Base-by-base conservation (phyloP, 2,888 invertebrate species). In the Agrochola circellaris region DNA sequence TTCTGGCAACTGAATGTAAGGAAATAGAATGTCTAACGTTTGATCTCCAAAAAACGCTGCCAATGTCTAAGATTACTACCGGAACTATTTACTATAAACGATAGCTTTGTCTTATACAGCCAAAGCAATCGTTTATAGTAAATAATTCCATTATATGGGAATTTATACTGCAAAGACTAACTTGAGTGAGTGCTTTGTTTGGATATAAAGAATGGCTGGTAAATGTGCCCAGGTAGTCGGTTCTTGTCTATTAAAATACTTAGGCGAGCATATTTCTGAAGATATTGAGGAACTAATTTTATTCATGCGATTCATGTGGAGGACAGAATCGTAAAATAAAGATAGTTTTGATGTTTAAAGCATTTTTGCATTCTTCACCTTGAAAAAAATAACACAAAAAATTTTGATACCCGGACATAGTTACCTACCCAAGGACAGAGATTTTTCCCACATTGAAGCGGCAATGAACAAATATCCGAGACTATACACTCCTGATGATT, bases 241-340 rank as follows among this genome's bases (percentile, higher is more conserved):
- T 7, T 64, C 17, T 48, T 48, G 75, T 75, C 75, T 75, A 75
- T 75, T 70, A 75, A 75, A 75, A 75, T 76, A 76, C 64, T 75
- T 76, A 79, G 68, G 72, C 62, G 51, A 68, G 75, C 74, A 78
- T 76, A 76, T 78, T 72, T 76, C 70, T 67, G 73, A 74, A 65
- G 67, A 77, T 66, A 71, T 79, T 20, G 62, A 77, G 67, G 48
- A 76, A 54, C 65, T 83, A 26, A 76, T 81, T 68, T 68, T 78
- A 80, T 48, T 17, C n/a, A 20, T 20, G 48, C 48, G 48, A 48
- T 48, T 48, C 48, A 17, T 48, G 48, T 48, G 48, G 48, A 17
- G 48, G 48, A 20, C 48, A 48, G 17, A 48, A 48, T 48, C 48
- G 48, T 48, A 48, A 48, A 17, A 48, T 48, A 48, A 17, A 48